A percentile compares a stretch with the other conserved stretches of the same genome.
Conservation (phyloP, 2,888 invertebrate genomes). For the Isoperla grammatica region DNA sequence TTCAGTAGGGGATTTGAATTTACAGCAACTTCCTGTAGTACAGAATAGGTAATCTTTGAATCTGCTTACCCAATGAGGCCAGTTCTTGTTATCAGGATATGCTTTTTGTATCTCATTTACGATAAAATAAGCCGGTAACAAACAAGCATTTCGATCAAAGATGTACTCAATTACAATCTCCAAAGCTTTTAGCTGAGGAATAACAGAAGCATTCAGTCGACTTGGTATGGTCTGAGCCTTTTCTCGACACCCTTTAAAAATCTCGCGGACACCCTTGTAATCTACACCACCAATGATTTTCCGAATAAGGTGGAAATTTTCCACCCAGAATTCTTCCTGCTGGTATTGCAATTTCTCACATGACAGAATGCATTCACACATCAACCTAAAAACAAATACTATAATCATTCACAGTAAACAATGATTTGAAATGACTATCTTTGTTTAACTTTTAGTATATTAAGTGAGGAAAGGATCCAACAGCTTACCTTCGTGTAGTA, state of each 20-base stretch:
- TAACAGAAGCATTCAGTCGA: conserved; percentile 69
- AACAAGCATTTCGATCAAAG: conserved; percentile 85
- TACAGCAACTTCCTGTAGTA: too few species aligned
- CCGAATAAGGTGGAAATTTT: conserved; percentile 76
- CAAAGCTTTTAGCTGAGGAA: conserved; percentile 75
- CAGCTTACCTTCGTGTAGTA: too few species aligned
- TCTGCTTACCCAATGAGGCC: conserved; percentile 85
- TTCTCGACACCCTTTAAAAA: conserved; percentile 88
- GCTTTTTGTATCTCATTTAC: conserved; percentile 92
- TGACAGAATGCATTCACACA: conserved; percentile 80
- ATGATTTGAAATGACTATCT: too few species aligned
- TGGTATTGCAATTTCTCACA: conserved; percentile 77
- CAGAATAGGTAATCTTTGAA: too few species aligned
- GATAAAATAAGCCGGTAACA: conserved; percentile 91
- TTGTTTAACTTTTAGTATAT: too few species aligned
- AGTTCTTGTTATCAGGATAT: conserved; percentile 69
- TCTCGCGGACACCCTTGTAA: conserved; percentile 90
- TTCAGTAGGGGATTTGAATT: too few species aligned
- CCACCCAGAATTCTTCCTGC: conserved; percentile 84
- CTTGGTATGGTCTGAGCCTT: conserved; percentile 79
- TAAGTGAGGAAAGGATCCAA: too few species aligned
- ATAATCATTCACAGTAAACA: too few species aligned
- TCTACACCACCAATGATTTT: conserved; percentile 86
- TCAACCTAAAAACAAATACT: conserved; percentile 52
- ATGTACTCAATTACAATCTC: conserved; percentile 80